Evolutionary conservation across 2,888 invertebrate species (phyloP).

Genomic region (Ganaspis brasiliensis): DNA sequence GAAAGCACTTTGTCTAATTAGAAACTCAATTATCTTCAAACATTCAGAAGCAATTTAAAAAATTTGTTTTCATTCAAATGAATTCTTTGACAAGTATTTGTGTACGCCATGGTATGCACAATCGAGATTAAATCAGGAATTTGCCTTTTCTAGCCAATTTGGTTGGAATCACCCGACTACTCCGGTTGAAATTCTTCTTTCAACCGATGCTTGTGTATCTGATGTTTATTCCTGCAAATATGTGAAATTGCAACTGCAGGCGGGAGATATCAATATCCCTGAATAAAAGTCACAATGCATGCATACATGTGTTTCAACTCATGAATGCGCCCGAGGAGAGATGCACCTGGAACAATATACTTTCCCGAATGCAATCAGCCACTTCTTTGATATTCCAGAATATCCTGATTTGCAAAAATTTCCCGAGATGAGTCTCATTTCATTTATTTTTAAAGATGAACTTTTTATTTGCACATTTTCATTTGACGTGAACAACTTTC

Average conservation of each 20-base stretch:
- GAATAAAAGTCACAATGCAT: slow-evolving; percentile 22
- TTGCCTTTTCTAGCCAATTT: slow-evolving; percentile 69
- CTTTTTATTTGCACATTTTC: slow-evolving; percentile 13
- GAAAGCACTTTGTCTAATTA: slow-evolving; percentile 19
- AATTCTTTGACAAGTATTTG: background rate
- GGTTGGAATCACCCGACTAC: slow-evolving; percentile 69
- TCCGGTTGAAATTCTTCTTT: slow-evolving; percentile 64
- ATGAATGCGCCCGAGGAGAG: slow-evolving; percentile 5
- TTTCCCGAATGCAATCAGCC: slow-evolving; percentile 10
- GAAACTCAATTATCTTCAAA: slow-evolving; percentile 34
- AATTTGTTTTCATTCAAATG: background rate
- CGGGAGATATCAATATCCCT: slow-evolving; percentile 18
- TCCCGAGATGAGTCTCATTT: background rate
- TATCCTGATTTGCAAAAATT: background rate
- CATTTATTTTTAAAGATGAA: background rate
- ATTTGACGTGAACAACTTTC: background rate
- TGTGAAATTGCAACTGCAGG: slow-evolving; percentile 1
- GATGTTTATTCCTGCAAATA: slow-evolving; percentile 16
- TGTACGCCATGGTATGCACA: slow-evolving; percentile 46
- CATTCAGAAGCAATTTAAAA: slow-evolving; percentile 2
- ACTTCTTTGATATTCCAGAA: slow-evolving; percentile 16
- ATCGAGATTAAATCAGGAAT: slow-evolving; percentile 59
- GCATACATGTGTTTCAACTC: slow-evolving; percentile 17
- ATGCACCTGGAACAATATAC: slow-evolving; percentile 34
- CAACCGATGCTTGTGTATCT: background rate